phyloP scores from a whole-genome alignment of 53 echinoderm and acorn worm genomes.

The Crossaster papposus region DNA sequence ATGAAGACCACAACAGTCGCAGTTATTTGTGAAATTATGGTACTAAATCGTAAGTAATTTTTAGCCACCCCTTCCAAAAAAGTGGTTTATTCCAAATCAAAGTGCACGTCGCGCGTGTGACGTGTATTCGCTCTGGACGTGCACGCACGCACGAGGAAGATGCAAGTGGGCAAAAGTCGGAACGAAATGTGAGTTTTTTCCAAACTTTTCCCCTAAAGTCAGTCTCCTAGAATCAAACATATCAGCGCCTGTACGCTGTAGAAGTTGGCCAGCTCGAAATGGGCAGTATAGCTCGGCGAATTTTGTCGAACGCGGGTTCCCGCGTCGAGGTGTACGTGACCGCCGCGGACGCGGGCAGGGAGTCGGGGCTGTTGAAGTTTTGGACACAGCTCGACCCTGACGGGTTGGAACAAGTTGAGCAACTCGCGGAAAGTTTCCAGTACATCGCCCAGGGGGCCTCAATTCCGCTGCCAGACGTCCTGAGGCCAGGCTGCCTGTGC shows the following conservation, averaged over 20 bases:
- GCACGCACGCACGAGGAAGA: not conserved
- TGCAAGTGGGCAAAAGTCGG: not conserved
- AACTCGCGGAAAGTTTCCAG: constrained; percentile 31
- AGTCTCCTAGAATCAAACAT: not conserved
- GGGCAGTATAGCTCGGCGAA: constrained; percentile 37
- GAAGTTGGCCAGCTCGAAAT: not conserved
- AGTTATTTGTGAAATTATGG: not conserved
- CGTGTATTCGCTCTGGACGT: not conserved
- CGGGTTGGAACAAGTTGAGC: constrained; percentile 69
- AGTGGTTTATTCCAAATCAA: not conserved
- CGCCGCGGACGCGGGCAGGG: constrained; percentile 69
- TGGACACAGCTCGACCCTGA: constrained; percentile 85
- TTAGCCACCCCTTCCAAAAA: not conserved
- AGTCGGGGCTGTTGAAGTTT: constrained; percentile 68
- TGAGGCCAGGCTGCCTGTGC: constrained; percentile 72
- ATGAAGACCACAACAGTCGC: not conserved
- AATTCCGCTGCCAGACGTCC: constrained; percentile 55
- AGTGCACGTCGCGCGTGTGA: not conserved
- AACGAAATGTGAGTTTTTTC: not conserved
- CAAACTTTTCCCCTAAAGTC: not conserved
- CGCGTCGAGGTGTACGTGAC: constrained; percentile 75
- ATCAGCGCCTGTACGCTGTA: not conserved
- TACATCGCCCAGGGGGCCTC: constrained; percentile 35
- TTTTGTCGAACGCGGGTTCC: constrained; percentile 33
- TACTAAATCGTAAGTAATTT: not conserved